phyloP scores from a whole-genome alignment of 2,888 invertebrate genomes.

The Amblyjoppa proteus region DNA sequence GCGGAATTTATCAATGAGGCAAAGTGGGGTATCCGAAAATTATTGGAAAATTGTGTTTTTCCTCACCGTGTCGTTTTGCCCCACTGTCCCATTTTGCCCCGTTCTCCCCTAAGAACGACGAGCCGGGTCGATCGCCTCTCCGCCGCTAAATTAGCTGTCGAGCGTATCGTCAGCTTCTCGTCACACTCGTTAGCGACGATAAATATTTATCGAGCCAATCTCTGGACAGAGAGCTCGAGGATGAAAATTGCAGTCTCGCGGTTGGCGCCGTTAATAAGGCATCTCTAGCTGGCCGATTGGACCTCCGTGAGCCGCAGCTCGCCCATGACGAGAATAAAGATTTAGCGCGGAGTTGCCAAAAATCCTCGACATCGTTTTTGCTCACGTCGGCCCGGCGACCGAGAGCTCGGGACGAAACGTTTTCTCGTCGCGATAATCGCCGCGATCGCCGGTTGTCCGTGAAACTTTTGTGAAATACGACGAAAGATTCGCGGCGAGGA shows the following conservation, averaged over 20 bases:
- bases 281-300: slow-evolving; percentile 16
- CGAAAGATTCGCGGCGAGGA: too few species aligned
- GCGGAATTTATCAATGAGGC: too few species aligned
- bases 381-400: background rate
- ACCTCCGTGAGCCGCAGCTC: slow-evolving; percentile 23
- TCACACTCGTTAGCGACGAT: slow-evolving; percentile 41
- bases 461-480: too few species aligned
- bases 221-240: background rate
- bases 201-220: slow-evolving; percentile 26
- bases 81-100: too few species aligned
- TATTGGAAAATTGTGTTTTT: too few species aligned
- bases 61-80: too few species aligned
- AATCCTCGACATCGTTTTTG: slow-evolving; percentile 21
- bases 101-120: background rate
- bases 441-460: too few species aligned
- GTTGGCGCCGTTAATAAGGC: background rate
- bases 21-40: too few species aligned
- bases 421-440: background rate
- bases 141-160: slow-evolving; percentile 37
- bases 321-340: slow-evolving; percentile 43
- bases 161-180: background rate
- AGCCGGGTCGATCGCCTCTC: slow-evolving; percentile 14
- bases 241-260: slow-evolving; percentile 1
- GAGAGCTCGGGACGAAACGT: background rate
- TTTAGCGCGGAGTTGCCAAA: slow-evolving; percentile 23